Base-by-base conservation (phyloP, 1,140 invertebrate genomes). In the Frieseomelitta varia region DNA sequence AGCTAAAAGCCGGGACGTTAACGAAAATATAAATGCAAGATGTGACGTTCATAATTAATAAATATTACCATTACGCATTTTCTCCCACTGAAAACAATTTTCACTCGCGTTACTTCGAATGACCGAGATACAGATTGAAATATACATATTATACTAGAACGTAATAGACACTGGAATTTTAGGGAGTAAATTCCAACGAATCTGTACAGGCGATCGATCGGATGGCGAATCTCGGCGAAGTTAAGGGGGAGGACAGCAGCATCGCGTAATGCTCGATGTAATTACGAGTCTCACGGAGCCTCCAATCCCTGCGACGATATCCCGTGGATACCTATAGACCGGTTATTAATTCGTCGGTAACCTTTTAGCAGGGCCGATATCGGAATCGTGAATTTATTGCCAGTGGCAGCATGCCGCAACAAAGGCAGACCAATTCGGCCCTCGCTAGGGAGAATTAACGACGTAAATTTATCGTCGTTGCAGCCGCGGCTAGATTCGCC, bases 311-410 rank as follows among this genome's bases (percentile, higher is more conserved):
- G 51, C 27, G 58, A 61, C 30, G 39, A 30, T 78, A 56, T 27
- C n/a, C n/a, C 56, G 53, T 39, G 39, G 39, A 30, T 78, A 56
- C 24, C n/a, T 63, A 56, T 63, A 61, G 75, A 55, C 76, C 73
- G 58, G 67, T 72, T 87, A 84, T 84, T 84, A 84, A 84, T 84
- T 84, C 75, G 65, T 84, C 56, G 81, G 81, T 72, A 84, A 79
- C 81, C 81, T 79, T 84, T 84, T 84, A 79, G 47, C 75, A 68
- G 65, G 21, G 3, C 75, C 67, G 67, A 69, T 85, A 78, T 85
- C 68, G 77, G 61, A 84, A 87, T 78, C 67, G 80, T 17, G 63
- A 81, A 88, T 88, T 85, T 85, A 88, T 81, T 71, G 53, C 24
- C 56, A 68, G 34, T 68, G 19, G 56, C 34, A 34, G 56, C 15